A percentile compares a stretch with the other conserved stretches of the same genome.
These are phyloP conservation scores for Hirudinaria manillensis DNA, from an alignment of 2,888 invertebrate genomes.

Conservation along the genomic window DNA sequence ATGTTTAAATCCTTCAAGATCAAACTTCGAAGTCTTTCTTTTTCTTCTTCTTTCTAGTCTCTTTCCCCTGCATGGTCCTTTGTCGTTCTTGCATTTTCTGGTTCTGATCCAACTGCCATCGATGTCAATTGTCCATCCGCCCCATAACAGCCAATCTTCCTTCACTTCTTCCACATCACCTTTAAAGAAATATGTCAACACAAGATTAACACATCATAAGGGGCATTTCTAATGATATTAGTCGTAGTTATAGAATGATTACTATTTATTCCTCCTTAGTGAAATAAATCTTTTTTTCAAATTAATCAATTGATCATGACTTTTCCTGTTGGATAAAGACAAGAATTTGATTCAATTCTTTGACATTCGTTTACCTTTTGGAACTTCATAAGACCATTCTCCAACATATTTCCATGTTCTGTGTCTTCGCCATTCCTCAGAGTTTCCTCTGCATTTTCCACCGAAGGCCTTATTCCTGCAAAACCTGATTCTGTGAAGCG, in stretches of 20 bases:
- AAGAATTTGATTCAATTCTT: not conserved
- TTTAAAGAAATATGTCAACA: no score
- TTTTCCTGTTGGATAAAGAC: no score
- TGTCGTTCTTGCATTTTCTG: constrained; percentile 16
- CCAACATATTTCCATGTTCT: constrained; percentile 9
- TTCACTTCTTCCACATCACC: not conserved
- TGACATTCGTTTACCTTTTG: not conserved
- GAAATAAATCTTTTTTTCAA: not conserved
- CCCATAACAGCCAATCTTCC: constrained; percentile 19
- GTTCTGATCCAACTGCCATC: constrained; percentile 17
- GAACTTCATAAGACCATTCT: not conserved
- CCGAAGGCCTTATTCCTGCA: constrained; percentile 10
- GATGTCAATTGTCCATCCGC: not conserved
- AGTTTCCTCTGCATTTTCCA: constrained; percentile 17
- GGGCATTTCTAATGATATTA: not conserved
- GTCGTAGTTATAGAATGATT: no score
- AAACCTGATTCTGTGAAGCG: constrained; percentile 3
- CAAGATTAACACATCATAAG: no score
- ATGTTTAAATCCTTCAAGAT: not conserved
- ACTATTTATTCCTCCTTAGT: not conserved
- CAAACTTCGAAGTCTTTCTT: not conserved
- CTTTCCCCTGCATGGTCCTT: constrained; percentile 17
- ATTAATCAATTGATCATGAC: constrained; percentile 10
- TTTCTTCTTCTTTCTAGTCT: constrained; percentile 22
- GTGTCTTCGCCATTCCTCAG: not conserved